Evolutionary conservation across 2,888 invertebrate species (phyloP).

Genomic region (Brachylomia viminalis): DNA sequence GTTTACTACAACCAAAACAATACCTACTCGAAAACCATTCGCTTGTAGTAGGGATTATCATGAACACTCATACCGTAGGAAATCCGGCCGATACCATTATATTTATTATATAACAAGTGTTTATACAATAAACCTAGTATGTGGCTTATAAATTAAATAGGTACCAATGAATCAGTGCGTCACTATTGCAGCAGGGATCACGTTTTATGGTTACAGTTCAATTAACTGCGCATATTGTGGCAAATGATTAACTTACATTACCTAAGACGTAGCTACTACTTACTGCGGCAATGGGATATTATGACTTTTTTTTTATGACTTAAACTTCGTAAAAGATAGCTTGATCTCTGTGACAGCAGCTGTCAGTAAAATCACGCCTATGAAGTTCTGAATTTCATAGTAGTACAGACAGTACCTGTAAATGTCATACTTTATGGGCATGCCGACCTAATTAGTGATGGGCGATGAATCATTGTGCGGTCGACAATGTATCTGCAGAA

Average conservation of each 20-base stretch:
- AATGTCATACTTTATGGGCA: too few relatives aligned
- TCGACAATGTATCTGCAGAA: too few relatives aligned
- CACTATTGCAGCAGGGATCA: not conserved
- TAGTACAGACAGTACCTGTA: too few relatives aligned
- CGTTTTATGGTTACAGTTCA: conserved; percentile 17
- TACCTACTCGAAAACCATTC: not conserved
- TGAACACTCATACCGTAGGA: conserved; percentile 22
- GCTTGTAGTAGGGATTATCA: conserved; percentile 4
- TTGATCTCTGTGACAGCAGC: too few relatives aligned
- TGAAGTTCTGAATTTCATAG: too few relatives aligned
- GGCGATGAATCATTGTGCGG: too few relatives aligned
- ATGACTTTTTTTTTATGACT: too few relatives aligned
- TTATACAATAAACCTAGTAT: conserved; percentile 11
- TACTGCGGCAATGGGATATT: not conserved
- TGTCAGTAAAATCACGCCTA: too few relatives aligned
- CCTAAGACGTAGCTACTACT: conserved; percentile 9
- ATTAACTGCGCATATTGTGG: conserved; percentile 29
- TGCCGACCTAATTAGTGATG: too few relatives aligned
- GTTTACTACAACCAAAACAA: not conserved
- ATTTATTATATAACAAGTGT: not conserved
- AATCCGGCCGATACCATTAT: conserved; percentile 23
- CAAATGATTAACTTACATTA: not conserved
- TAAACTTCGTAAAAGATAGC: too few relatives aligned
- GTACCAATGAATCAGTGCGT: conserved; percentile 9
- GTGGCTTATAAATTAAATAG: conserved; percentile 20